phyloP scores from a whole-genome alignment of 2,113 vertebrate species.

The Entelurus aequoreus region DNA sequence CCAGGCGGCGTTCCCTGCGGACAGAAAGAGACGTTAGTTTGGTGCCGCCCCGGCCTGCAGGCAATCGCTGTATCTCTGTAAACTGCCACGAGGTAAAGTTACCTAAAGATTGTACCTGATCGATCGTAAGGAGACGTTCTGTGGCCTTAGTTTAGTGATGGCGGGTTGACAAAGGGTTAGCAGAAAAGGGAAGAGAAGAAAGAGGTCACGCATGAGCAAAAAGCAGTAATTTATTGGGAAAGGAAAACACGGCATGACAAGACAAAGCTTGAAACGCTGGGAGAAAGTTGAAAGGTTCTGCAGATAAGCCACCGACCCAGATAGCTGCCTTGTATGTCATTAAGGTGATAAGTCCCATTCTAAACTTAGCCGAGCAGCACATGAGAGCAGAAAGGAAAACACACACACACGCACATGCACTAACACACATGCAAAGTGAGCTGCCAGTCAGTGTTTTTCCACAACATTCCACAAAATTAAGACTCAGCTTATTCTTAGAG shows the following conservation, averaged over 20 bases:
- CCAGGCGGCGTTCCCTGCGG: constrained; percentile 93
- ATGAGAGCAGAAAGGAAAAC: constrained; percentile 25
- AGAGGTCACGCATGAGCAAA: constrained; percentile 39
- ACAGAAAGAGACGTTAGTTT: constrained; percentile 9
- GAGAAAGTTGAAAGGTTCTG: constrained; percentile 22
- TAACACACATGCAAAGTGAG: neutral
- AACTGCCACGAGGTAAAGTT: constrained; percentile 72
- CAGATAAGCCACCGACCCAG: constrained; percentile 41
- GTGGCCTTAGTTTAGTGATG: constrained; percentile 77
- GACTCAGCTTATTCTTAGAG: constrained; percentile 24
- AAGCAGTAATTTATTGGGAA: constrained; percentile 29
- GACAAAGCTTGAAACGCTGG: neutral
- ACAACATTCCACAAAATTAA: constrained; percentile 41
- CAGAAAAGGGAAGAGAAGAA: constrained; percentile 48
- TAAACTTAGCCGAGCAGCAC: constrained; percentile 54
- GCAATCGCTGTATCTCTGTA: constrained; percentile 41
- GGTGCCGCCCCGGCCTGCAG: neutral
- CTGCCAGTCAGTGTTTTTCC: constrained; percentile 19
- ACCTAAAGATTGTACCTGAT: constrained; percentile 83
- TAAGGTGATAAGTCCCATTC: constrained; percentile 52
- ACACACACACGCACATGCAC: constrained; percentile 2
- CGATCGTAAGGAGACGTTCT: constrained; percentile 81
- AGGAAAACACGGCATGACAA: constrained; percentile 22
- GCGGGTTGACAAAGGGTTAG: constrained; percentile 64
- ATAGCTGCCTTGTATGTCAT: constrained; percentile 39